Evolutionary conservation across 2,888 invertebrate species (phyloP).

Genomic region (Rosalia funebris): DNA sequence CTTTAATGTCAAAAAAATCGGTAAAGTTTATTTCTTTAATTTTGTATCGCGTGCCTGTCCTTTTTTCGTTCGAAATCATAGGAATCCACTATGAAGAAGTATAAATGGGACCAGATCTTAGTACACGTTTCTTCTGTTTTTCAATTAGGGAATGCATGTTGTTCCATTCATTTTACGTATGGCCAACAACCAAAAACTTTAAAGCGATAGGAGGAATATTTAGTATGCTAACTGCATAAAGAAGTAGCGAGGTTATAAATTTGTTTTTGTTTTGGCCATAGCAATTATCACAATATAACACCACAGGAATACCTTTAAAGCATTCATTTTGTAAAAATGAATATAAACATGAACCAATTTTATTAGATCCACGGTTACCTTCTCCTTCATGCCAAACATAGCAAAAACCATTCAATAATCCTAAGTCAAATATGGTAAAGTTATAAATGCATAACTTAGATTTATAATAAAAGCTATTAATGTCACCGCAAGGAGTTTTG

Average conservation of each 20-base stretch:
- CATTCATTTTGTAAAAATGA: background rate
- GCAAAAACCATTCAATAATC: background rate
- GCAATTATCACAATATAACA: constrained; percentile 2
- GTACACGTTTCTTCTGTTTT: background rate
- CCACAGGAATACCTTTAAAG: background rate
- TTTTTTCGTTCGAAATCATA: background rate
- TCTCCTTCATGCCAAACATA: constrained; percentile 1
- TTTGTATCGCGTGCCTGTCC: background rate
- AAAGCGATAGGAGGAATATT: background rate
- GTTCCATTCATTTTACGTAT: background rate
- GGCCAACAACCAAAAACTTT: constrained; percentile 1
- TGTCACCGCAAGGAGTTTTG: background rate
- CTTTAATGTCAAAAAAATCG: background rate
- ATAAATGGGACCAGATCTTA: constrained; percentile 2
- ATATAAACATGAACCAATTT: constrained; percentile 1
- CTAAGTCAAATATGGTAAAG: constrained; percentile 1
- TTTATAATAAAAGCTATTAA: constrained; percentile 8
- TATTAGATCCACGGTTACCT: background rate
- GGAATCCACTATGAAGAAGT: background rate
- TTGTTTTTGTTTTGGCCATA: constrained; percentile 5
- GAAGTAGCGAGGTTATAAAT: background rate
- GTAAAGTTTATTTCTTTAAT: background rate
- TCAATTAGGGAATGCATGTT: background rate
- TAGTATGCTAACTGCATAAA: background rate
- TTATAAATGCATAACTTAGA: background rate